These are phyloP conservation scores for Condylura cristata DNA, from an alignment of 2,113 vertebrate species.

Conservation along the genomic window DNA sequence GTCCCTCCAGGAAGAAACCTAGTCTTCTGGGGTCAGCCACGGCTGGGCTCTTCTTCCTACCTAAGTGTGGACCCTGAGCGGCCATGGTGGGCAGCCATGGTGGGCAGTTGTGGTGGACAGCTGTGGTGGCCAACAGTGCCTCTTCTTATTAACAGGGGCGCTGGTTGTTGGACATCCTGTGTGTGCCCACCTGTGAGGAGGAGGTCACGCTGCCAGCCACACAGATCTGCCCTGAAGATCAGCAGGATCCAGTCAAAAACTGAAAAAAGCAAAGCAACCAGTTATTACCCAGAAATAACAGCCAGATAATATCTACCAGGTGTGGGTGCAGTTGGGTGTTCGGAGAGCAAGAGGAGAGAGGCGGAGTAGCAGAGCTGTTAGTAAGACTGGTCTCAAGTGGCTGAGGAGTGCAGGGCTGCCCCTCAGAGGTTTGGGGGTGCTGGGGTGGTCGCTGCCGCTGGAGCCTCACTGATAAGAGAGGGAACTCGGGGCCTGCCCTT, in stretches of 20 bases:
- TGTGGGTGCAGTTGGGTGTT: rapidly evolving
- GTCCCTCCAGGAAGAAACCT: neutral
- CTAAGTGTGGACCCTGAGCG: too few relatives aligned
- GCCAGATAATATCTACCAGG: neutral
- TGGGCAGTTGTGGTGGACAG: too few relatives aligned
- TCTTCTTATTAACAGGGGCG: neutral
- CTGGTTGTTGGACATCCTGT: too few relatives aligned
- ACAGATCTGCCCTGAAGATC: too few relatives aligned
- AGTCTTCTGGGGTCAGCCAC: neutral
- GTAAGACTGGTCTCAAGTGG: neutral
- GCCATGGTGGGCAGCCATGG: too few relatives aligned
- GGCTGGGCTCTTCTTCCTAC: neutral
- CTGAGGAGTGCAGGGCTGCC: too few relatives aligned
- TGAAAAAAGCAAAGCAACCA: neutral
- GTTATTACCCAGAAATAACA: too few relatives aligned
- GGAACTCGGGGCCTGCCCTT: too few relatives aligned
- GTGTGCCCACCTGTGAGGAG: neutral
- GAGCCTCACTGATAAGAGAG: neutral
- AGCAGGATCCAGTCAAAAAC: too few relatives aligned
- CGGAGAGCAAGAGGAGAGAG: neutral
- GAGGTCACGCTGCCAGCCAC: too few relatives aligned
- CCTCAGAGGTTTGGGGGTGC: too few relatives aligned
- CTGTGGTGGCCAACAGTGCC: rapidly evolving
- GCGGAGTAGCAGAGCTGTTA: neutral
- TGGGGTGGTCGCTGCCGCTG: too few relatives aligned